Percentiles rank a stretch among this genome's conserved stretches.
Conservation (phyloP, 2,888 invertebrate species). For the Leptopilina drosophilae region DNA sequence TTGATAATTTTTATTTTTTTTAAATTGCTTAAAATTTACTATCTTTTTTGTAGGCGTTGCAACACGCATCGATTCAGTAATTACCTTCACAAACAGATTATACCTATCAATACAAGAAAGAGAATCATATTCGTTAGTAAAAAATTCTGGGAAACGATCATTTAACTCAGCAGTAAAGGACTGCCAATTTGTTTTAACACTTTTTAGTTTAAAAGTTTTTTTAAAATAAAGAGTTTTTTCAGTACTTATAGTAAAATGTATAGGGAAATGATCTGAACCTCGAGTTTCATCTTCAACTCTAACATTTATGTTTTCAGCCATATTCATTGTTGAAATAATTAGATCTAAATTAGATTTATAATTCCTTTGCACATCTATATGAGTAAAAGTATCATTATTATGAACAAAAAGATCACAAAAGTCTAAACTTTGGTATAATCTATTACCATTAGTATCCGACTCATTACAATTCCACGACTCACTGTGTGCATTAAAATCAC, state of each 20-base stretch:
- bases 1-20: too few species aligned
- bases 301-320: constrained; percentile 22
- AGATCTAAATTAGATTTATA: constrained; percentile 40
- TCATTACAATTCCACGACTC: too few species aligned
- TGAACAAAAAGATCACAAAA: too few species aligned
- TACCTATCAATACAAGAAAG: background rate
- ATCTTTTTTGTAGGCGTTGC: background rate
- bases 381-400: too few species aligned
- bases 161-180: background rate
- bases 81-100: background rate
- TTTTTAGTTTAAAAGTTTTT: background rate
- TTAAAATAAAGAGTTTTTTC: background rate
- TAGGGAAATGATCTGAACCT: background rate
- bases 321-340: constrained; percentile 2
- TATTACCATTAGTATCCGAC: too few species aligned
- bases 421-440: too few species aligned
- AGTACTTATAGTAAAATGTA: background rate
- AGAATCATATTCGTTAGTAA: background rate
- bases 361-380: background rate
- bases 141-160: background rate
- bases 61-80: background rate
- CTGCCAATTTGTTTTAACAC: background rate
- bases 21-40: background rate
- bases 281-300: background rate
- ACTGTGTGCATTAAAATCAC: too few species aligned